Evolutionary conservation across 2,888 invertebrate genomes (phyloP).

Genomic region (Orthonychiurus folsomi): DNA sequence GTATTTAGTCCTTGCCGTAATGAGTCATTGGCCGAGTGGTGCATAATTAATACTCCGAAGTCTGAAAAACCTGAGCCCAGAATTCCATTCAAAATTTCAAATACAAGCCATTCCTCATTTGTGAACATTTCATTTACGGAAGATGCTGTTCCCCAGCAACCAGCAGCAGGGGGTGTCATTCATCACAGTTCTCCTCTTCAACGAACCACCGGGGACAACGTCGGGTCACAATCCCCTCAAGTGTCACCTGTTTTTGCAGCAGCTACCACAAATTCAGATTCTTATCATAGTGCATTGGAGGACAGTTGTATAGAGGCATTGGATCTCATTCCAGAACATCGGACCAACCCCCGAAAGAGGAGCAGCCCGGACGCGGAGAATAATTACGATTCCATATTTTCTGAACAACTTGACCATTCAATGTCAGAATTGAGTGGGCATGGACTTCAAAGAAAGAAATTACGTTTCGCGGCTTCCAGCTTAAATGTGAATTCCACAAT

Average conservation of each 20-base stretch:
- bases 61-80: conserved; percentile 11
- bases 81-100: neutral
- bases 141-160: neutral
- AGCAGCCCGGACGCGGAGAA: neutral
- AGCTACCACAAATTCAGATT: neutral
- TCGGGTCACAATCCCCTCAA: neutral
- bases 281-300: no score
- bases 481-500: neutral
- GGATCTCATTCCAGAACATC: no score
- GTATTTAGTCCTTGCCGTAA: no score
- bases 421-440: no score
- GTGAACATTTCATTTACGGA: conserved; percentile 14
- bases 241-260: neutral
- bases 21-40: no score
- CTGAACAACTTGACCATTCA: no score
- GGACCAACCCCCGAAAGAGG: no score
- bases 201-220: neutral
- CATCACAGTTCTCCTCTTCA: conserved; percentile 14
- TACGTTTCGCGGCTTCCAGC: neutral
- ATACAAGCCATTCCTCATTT: conserved; percentile 16
- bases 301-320: neutral
- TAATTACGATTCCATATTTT: neutral
- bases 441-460: neutral
- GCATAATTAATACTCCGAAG: conserved; percentile 20
- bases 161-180: neutral